Evolutionary conservation across 2,113 vertebrate genomes (phyloP).

Genomic region (Tapirus terrestris): DNA sequence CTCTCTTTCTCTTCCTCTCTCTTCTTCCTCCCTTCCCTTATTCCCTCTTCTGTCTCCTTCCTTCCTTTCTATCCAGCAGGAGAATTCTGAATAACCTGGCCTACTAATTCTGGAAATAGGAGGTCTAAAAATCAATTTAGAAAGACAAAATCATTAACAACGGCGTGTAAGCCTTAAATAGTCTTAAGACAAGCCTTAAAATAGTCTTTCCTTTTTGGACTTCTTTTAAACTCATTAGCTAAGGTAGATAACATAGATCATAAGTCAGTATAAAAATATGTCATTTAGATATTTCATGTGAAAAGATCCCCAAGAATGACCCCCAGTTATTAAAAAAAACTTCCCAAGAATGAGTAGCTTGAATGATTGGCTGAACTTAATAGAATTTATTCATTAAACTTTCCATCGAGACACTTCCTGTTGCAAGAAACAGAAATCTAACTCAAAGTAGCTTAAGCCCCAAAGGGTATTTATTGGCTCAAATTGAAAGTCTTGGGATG

Average conservation of each 20-base stretch:
- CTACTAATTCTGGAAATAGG: background rate
- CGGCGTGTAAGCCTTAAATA: background rate
- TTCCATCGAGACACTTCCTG: background rate
- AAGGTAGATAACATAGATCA: background rate
- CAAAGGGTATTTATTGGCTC: background rate
- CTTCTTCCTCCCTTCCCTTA: no score
- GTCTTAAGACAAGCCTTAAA: background rate
- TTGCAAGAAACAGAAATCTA: background rate
- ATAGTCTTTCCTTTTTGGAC: background rate
- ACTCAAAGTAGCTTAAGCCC: background rate
- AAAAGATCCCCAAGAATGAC: background rate
- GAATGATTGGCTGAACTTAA: background rate
- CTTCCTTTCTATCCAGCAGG: background rate
- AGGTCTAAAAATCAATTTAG: background rate
- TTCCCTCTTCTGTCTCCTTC: background rate
- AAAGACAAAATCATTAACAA: background rate
- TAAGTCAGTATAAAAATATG: background rate
- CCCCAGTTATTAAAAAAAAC: background rate
- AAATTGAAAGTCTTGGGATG: background rate
- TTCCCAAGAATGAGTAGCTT: background rate
- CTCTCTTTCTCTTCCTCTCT: no score
- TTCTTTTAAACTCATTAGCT: conserved; percentile 31
- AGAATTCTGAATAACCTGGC: background rate
- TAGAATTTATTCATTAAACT: background rate
- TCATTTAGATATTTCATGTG: background rate